Conservation (phyloP, 2,113 vertebrate genomes). For the Sula dactylatra region DNA sequence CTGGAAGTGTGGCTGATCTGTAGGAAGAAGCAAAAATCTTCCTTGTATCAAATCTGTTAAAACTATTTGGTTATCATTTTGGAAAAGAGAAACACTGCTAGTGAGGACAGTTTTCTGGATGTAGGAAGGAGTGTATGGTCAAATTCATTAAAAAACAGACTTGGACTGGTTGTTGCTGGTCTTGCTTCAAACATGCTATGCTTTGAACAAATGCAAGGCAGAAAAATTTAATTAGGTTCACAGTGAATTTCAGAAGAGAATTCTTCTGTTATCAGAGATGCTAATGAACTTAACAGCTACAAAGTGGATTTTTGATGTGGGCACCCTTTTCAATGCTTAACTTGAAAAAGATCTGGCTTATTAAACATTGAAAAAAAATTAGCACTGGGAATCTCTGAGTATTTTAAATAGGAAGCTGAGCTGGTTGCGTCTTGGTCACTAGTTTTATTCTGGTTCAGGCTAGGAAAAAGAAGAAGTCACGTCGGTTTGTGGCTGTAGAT, state of each 20-base stretch:
- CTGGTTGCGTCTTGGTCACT: neutral
- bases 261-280: neutral
- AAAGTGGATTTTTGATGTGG: neutral
- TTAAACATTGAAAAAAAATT: neutral
- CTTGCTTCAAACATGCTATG: neutral
- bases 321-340: neutral
- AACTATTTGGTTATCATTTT: conserved; percentile 2
- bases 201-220: neutral
- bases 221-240: neutral
- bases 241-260: neutral
- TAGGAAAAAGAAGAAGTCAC: neutral
- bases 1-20: neutral
- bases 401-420: neutral
- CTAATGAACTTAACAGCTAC: neutral
- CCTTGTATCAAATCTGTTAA: neutral
- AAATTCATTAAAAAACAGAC: neutral
- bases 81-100: neutral
- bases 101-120: neutral
- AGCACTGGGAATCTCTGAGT: neutral
- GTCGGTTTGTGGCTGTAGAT: neutral
- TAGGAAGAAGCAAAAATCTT: neutral
- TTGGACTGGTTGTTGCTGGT: neutral
- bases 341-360: neutral
- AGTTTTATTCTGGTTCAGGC: neutral
- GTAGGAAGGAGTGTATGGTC: neutral